Evolutionary conservation across 30 jellyfish, hydroid and myxozoan species (phyloP), one percentile per base, ranked within the genome.

Genomic region (Aurelia aurita): DNA sequence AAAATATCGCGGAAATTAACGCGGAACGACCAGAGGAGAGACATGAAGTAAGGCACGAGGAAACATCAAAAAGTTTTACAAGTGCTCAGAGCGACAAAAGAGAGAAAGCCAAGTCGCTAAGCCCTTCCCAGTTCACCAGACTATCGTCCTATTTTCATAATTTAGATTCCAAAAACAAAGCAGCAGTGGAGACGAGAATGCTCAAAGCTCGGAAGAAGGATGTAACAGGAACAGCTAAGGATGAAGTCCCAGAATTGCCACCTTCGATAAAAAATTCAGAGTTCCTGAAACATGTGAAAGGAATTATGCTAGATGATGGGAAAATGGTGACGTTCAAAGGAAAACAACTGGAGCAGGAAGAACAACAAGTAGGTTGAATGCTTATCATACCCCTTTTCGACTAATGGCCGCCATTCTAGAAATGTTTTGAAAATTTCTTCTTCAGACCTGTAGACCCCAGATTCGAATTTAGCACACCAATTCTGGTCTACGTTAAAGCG

Each of bases 291-390:
- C 98, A 93, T 70, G 97, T 93, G 58, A 88, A 93, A 70, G 96
- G 97, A 43, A 69, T 93, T 27, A 77, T 93, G 21, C 29, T 93
- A 66, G 98, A 93, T 72, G 88, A 88, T 69, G 98, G 98, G 11
- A 93, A 93, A 83, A 72, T 93, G 84, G 93, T 93, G 49, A 28
- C 96, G 22, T 87, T 91, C 12, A 85, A 58, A 25, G 87, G 85
- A 53, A 85, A 79, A 27, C 84, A 68, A 18, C 18, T 34, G 19
- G 68, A 77, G 27, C 19, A n/a, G 0, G 86, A 49, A 34, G 78
- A 58, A 26, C 51, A 25, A 58, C 54, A 26, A 53, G 82, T 58
- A 20, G 10, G 35, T 45, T 39, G 16, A 39, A 4, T 49, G 10
- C 11, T 10, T 7, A 31, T 58, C n/a, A n/a, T n/a, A n/a, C n/a